Conservation (phyloP, 2,797 vertebrate species). For the Coilia nasus region DNA sequence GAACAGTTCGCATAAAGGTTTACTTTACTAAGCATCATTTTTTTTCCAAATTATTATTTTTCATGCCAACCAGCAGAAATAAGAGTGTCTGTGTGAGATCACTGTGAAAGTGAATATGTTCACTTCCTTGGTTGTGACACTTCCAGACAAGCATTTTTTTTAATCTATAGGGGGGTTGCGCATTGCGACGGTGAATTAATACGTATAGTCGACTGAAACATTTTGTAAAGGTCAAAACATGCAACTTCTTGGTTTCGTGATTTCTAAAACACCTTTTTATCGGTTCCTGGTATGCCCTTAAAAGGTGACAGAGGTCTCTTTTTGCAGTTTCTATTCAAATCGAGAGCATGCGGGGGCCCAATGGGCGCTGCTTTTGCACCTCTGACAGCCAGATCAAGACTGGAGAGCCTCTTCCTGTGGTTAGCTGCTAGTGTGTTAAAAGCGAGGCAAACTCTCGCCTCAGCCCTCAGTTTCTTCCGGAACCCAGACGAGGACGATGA, state of each 20-base stretch:
- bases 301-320: constrained; percentile 59
- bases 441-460: constrained; percentile 72
- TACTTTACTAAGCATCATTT: background rate
- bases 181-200: background rate
- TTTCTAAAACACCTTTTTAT: constrained; percentile 43
- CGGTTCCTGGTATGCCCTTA: constrained; percentile 61
- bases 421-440: constrained; percentile 73
- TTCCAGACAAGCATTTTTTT: background rate
- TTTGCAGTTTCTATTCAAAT: constrained; percentile 45
- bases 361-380: constrained; percentile 45
- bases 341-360: constrained; percentile 30
- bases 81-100: background rate
- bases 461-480: constrained; percentile 76
- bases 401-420: constrained; percentile 78
- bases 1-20: background rate
- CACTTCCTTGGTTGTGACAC: background rate
- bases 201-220: background rate
- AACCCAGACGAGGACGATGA: constrained; percentile 56
- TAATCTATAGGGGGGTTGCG: background rate
- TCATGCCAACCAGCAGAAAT: background rate
- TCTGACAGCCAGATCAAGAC: constrained; percentile 32
- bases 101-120: background rate
- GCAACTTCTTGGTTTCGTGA: constrained; percentile 41
- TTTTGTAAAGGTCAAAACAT: constrained; percentile 10
- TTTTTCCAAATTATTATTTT: background rate